A percentile compares a stretch with the other conserved stretches of the same genome.
Evolutionary conservation across 2,888 invertebrate genomes (phyloP).

Genomic region (Leptothorax acervorum): DNA sequence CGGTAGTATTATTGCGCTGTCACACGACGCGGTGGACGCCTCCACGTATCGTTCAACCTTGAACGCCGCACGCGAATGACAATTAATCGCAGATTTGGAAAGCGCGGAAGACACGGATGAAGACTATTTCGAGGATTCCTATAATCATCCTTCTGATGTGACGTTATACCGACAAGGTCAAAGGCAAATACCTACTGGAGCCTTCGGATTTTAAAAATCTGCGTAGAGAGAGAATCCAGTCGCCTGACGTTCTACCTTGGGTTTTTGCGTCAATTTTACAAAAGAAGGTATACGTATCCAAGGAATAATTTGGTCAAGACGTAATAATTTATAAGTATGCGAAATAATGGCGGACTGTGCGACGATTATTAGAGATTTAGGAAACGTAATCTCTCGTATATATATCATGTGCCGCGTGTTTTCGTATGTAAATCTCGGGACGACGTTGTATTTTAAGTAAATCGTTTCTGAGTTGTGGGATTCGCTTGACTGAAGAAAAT

Average conservation of each 20-base stretch:
- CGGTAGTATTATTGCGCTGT: constrained; percentile 19
- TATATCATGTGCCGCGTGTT: constrained; percentile 17
- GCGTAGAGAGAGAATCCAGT: background rate
- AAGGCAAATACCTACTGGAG: background rate
- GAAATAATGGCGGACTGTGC: background rate
- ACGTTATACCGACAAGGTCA: background rate
- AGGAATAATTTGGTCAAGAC: background rate
- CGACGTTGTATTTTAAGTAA: background rate
- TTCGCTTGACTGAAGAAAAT: constrained; percentile 3
- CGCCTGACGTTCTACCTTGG: background rate
- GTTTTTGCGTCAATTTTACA: background rate
- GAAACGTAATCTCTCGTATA: constrained; percentile 18
- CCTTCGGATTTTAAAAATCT: background rate
- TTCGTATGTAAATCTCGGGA: constrained; percentile 30
- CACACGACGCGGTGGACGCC: background rate
- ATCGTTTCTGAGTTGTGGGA: background rate
- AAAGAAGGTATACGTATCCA: background rate
- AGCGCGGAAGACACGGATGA: background rate
- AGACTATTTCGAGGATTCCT: background rate
- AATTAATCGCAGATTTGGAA: background rate
- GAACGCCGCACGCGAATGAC: background rate
- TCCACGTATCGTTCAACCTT: background rate
- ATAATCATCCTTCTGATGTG: background rate
- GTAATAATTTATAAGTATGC: constrained; percentile 13
- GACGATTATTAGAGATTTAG: background rate